These are phyloP conservation scores for Brachymystax lenok DNA, from an alignment of 2,797 vertebrate genomes.

Conservation along the genomic window DNA sequence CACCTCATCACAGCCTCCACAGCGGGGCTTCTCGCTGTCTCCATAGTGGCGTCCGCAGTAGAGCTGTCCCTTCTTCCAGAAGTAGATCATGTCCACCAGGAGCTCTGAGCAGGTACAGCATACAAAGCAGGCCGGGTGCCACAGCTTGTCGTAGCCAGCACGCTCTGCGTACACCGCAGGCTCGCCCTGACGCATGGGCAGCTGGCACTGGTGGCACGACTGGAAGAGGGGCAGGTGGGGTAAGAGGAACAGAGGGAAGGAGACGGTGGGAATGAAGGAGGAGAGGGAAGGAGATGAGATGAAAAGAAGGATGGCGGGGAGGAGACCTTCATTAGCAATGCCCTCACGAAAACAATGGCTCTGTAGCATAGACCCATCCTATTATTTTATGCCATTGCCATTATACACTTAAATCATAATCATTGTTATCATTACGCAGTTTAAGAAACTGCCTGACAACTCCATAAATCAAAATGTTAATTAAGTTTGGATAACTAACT, in stretches of 20 bases:
- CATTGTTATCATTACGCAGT: not conserved
- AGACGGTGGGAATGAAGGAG: not conserved
- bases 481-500: slow-evolving; percentile 15
- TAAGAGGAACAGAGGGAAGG: slow-evolving; percentile 64
- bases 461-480: slow-evolving; percentile 16
- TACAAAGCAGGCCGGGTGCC: slow-evolving; percentile 95
- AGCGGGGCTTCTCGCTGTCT: slow-evolving; percentile 96
- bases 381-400: slow-evolving; percentile 9
- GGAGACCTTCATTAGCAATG: not conserved
- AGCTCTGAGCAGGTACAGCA: slow-evolving; percentile 90
- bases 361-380: not conserved
- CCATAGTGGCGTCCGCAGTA: slow-evolving; percentile 98
- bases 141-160: slow-evolving; percentile 93
- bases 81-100: slow-evolving; percentile 99
- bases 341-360: not conserved
- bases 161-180: slow-evolving; percentile 94
- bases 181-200: slow-evolving; percentile 86
- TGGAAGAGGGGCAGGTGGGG: slow-evolving; percentile 44
- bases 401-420: slow-evolving; percentile 1
- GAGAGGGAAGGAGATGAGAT: not conserved
- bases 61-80: slow-evolving; percentile 94
- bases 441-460: not conserved
- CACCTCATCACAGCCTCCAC: slow-evolving; percentile 96
- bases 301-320: no score
- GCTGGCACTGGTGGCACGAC: slow-evolving; percentile 87